Conservation (phyloP, 2,888 invertebrate genomes). For the Caenorhabditis plicata region DNA sequence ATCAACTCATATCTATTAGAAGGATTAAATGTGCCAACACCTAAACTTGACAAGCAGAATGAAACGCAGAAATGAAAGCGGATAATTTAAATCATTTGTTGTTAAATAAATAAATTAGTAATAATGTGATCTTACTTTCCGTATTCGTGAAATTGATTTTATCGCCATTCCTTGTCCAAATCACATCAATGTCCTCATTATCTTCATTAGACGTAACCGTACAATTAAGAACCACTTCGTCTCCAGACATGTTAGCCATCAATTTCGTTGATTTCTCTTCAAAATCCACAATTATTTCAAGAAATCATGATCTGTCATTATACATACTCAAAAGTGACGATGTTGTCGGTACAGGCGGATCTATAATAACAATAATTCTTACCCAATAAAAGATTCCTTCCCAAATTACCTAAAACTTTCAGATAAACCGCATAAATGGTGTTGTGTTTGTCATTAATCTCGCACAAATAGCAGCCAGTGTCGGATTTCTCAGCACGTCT, state of each 20-base stretch:
- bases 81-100: too few species aligned
- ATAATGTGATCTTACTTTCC: conserved; percentile 41
- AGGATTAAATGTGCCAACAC: too few species aligned
- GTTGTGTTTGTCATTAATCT: conserved; percentile 59
- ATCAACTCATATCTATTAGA: too few species aligned
- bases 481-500: conserved; percentile 53
- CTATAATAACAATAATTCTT: not conserved
- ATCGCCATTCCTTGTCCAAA: conserved; percentile 50
- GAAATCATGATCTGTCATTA: not conserved
- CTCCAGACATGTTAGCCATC: conserved; percentile 54
- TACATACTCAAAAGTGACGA: conserved; percentile 15
- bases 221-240: conserved; percentile 58
- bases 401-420: conserved; percentile 28
- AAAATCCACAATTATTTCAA: conserved; percentile 6
- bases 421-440: conserved; percentile 60
- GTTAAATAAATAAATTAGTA: too few species aligned
- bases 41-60: too few species aligned
- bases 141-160: conserved; percentile 48
- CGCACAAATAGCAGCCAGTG: conserved; percentile 62
- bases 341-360: conserved; percentile 23
- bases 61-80: too few species aligned
- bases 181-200: conserved; percentile 33
- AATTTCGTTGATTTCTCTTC: conserved; percentile 52
- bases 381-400: not conserved
- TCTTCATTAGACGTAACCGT: conserved; percentile 45